These are phyloP conservation scores for Sarcoramphus papa DNA, from an alignment of 2,797 vertebrate genomes.

Conservation along the genomic window DNA sequence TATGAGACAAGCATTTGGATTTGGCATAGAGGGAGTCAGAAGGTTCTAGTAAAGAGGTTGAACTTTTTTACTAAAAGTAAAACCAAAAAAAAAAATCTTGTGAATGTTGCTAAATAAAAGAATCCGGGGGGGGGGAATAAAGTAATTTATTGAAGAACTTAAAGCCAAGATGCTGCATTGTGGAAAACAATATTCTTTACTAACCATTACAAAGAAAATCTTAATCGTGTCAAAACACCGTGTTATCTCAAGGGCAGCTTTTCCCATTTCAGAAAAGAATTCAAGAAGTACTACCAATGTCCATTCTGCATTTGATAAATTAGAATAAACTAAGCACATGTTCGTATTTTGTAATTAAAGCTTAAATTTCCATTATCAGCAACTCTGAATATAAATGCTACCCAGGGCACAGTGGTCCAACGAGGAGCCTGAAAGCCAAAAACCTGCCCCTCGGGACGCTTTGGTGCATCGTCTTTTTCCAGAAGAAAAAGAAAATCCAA, in stretches of 20 bases:
- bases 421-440: background rate
- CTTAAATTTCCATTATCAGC: background rate
- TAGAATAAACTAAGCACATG: background rate
- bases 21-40: background rate
- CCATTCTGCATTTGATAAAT: background rate
- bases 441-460: rapidly evolving
- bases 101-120: background rate
- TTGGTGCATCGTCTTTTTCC: background rate
- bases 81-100: background rate
- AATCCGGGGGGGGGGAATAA: background rate
- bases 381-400: background rate
- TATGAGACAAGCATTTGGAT: background rate
- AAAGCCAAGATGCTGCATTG: background rate
- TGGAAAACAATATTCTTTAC: background rate
- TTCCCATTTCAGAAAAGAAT: background rate
- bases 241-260: background rate
- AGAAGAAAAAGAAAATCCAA: background rate
- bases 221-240: background rate
- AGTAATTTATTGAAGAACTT: background rate
- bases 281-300: background rate
- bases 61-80: background rate
- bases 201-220: background rate
- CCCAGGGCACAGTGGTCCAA: background rate
- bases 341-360: background rate
- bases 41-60: background rate